These are phyloP conservation scores for Thalpophila matura DNA, from an alignment of 2,888 invertebrate species.

Conservation along the genomic window DNA sequence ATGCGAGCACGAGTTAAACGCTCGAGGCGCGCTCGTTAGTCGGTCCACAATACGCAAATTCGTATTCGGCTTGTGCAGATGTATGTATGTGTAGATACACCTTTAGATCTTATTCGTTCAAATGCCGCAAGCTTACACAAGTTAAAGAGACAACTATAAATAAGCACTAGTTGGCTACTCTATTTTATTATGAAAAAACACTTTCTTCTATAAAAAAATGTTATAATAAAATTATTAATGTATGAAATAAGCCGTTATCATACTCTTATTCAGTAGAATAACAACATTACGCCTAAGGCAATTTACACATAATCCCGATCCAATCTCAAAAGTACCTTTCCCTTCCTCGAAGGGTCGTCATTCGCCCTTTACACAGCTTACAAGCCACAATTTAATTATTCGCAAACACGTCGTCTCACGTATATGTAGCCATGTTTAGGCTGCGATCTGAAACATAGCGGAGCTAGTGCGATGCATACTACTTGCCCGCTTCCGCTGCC, in stretches of 20 bases:
- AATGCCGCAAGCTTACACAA: no score
- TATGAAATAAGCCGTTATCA: neutral
- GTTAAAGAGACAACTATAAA: no score
- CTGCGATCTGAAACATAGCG: neutral
- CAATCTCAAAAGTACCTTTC: conserved; percentile 40
- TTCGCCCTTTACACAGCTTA: conserved; percentile 49
- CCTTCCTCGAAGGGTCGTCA: conserved; percentile 36
- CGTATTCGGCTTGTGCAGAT: no score
- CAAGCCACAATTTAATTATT: conserved; percentile 68
- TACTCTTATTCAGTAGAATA: conserved; percentile 20
- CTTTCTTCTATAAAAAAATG: no score
- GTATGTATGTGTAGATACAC: no score
- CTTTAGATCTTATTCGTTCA: no score
- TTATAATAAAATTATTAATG: neutral
- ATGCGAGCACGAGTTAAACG: no score
- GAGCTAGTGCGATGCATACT: neutral
- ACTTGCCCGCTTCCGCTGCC: neutral
- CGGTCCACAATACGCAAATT: no score
- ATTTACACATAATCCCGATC: conserved; percentile 51
- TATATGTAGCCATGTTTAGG: conserved; percentile 32
- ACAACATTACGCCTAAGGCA: conserved; percentile 39
- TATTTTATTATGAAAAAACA: no score
- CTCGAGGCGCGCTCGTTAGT: no score
- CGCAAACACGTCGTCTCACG: conserved; percentile 61
- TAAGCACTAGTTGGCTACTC: no score